Evolutionary conservation across 53 echinoderm and acorn worm genomes (phyloP), one percentile per base, ranked within the genome.

Genomic region (Crossaster papposus): DNA sequence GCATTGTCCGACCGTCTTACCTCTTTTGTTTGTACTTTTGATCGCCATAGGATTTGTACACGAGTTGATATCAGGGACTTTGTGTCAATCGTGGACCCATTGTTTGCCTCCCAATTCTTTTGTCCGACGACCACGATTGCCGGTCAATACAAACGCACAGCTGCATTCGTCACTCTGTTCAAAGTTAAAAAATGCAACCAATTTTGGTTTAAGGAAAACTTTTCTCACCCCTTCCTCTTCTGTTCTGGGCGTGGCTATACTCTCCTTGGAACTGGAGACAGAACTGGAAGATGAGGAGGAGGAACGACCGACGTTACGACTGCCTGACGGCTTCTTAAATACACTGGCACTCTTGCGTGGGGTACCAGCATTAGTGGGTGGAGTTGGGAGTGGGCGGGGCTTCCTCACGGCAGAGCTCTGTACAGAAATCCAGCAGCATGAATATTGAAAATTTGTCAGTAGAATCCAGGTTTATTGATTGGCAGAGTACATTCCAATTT

Each of bases 181-280:
- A 38, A 38, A 38, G 38, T 38, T 38, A 2, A 38, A 7, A 38
- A 38, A 38, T 38, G 38, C 2, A 38, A 38, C 35, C 35, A 76
- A 9, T 38, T 38, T 55, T 55, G 11, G 15, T 55, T 18, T 55
- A 7, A 17, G 2, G 14, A 10, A 55, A 80, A 23, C n/a, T n/a
- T n/a, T n/a, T 88, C 88, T 89, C n/a, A 92, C 92, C 65, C 75
- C 82, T 31, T 91, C 86, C 72, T 83, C 89, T 17, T 79, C 73
- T 51, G 89, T 88, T 62, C 94, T 85, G 34, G 98, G 98, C 81
- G 98, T 96, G 26, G 83, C 80, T 5, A 89, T 22, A 51, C 94
- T 95, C 51, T 95, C 97, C 70, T 90, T 97, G 7, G 97, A 97
- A 78, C 96, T 98, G 38, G 96, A 91, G 20, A 98, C 98, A 35